Percentiles rank a stretch among this genome's conserved stretches.
Evolutionary conservation across 2,797 vertebrate species (phyloP).

Genomic region (Silurus lanzhouensis): DNA sequence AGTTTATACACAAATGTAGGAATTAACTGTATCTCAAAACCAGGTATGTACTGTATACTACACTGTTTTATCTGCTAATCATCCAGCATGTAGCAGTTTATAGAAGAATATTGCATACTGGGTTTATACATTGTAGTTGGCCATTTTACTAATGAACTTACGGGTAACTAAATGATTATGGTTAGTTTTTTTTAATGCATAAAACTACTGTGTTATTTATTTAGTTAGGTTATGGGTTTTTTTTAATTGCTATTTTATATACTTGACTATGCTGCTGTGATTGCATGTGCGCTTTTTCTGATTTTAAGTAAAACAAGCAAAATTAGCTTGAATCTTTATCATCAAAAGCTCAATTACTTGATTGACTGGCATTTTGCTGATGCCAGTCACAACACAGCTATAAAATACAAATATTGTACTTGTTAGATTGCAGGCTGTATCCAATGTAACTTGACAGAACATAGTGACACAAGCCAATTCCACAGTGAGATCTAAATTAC

Average conservation of each 20-base stretch:
- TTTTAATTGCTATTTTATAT: background rate
- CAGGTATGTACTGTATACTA: background rate
- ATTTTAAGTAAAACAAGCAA: background rate
- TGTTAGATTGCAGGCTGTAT: background rate
- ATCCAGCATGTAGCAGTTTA: background rate
- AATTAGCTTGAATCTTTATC: background rate
- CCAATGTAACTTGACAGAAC: conserved; percentile 4
- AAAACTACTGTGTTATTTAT: background rate
- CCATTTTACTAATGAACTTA: background rate
- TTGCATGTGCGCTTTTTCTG: background rate
- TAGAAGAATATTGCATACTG: background rate
- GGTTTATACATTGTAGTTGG: background rate
- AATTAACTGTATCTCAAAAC: background rate
- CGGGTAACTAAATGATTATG: background rate
- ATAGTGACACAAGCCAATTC: background rate
- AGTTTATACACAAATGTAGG: background rate
- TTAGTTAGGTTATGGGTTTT: background rate
- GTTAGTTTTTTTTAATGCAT: background rate
- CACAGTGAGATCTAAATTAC: conserved; percentile 62
- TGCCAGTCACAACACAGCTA: background rate
- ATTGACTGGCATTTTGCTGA: background rate
- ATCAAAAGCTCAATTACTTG: background rate
- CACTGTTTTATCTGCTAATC: background rate
- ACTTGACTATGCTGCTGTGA: background rate
- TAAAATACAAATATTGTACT: background rate